Percentiles rank a stretch among this genome's conserved stretches.
These are phyloP conservation scores for Drosophila sucinea DNA, from an alignment of 1,140 invertebrate species.

Conservation along the genomic window DNA sequence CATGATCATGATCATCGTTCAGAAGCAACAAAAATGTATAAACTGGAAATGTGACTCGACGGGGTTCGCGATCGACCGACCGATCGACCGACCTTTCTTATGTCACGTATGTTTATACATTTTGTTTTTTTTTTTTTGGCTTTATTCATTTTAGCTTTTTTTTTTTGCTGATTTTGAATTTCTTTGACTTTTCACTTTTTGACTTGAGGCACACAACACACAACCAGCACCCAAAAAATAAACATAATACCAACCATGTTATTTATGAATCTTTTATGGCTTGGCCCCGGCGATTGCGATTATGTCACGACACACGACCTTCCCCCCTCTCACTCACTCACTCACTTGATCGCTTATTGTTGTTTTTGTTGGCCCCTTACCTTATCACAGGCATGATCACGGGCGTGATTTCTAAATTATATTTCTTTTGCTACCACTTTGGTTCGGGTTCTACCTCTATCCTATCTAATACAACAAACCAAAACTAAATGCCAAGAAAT, in stretches of 20 bases:
- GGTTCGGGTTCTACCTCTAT: not conserved
- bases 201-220: not conserved
- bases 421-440: not conserved
- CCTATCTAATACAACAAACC: not conserved
- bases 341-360: too few relatives aligned
- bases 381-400: not conserved
- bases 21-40: not conserved
- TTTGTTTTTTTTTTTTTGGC: not conserved
- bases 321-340: not conserved
- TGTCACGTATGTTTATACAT: constrained; percentile 25
- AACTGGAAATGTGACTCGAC: constrained; percentile 26
- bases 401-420: constrained; percentile 16
- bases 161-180: constrained; percentile 29
- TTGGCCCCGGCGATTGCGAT: constrained; percentile 10
- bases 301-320: constrained; percentile 19
- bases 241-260: not conserved
- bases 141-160: constrained; percentile 16
- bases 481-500: constrained; percentile 19
- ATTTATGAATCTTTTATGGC: constrained; percentile 15
- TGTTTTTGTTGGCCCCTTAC: not conserved
- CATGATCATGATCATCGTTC: not conserved
- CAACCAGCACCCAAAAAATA: not conserved
- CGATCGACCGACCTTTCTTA: constrained; percentile 17
- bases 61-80: not conserved
- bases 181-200: constrained; percentile 51